Conservation (phyloP, 2,888 invertebrate species). For the Agrotis segetum region DNA sequence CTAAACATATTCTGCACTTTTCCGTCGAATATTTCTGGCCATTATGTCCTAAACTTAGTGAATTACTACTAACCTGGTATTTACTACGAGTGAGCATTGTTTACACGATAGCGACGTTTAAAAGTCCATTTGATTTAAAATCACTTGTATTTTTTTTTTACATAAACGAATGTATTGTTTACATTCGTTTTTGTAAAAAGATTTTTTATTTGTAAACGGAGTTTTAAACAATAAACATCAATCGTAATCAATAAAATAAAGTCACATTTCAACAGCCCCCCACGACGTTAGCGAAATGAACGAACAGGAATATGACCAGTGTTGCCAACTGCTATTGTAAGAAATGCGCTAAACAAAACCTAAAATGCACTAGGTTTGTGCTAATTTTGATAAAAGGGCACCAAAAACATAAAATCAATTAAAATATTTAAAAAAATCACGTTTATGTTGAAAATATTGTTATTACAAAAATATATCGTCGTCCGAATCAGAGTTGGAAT, state of each 20-base stretch:
- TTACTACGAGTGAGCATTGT: conserved; percentile 42
- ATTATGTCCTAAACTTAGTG: neutral
- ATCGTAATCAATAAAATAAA: neutral
- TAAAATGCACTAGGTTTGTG: too few relatives aligned
- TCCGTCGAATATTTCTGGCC: conserved; percentile 16
- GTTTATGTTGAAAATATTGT: too few relatives aligned
- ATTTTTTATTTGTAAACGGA: neutral
- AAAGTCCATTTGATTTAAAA: neutral
- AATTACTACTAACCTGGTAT: conserved; percentile 15
- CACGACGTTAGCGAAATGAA: too few relatives aligned
- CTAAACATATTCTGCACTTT: conserved; percentile 66
- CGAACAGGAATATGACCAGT: too few relatives aligned
- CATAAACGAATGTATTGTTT: neutral
- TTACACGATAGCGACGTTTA: neutral
- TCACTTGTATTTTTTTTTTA: neutral
- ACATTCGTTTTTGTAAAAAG: too few relatives aligned
- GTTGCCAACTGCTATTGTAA: too few relatives aligned
- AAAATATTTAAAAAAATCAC: too few relatives aligned
- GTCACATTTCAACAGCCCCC: neutral
- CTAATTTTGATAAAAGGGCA: too few relatives aligned
- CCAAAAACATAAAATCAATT: too few relatives aligned
- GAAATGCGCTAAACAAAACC: too few relatives aligned
- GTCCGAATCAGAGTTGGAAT: too few relatives aligned
- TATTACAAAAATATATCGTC: too few relatives aligned
- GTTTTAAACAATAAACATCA: neutral